Conservation (phyloP, 2,797 vertebrate species). For the Scolopax bukidnonensis region DNA sequence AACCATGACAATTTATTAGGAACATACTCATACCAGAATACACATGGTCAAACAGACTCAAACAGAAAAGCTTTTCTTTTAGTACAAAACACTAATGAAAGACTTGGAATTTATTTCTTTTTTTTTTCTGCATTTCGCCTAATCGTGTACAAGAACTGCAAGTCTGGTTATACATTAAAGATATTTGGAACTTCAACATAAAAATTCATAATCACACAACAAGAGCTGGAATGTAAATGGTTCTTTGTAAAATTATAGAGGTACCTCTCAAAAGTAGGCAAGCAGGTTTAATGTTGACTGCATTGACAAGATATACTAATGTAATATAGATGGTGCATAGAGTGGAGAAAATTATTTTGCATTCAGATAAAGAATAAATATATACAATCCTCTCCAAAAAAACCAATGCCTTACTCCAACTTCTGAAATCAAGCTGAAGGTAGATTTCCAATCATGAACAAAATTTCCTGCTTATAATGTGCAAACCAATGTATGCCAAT, state of each 20-base stretch:
- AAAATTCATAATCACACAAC: not conserved
- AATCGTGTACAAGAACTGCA: not conserved
- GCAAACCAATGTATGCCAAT: not conserved
- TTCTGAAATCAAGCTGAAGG: constrained; percentile 3
- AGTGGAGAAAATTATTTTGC: not conserved
- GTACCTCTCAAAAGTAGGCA: not conserved
- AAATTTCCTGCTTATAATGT: not conserved
- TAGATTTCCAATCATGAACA: constrained; percentile 14
- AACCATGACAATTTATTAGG: not conserved
- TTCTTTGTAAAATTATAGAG: not conserved
- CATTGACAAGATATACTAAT: not conserved
- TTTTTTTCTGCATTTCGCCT: not conserved
- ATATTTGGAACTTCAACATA: not conserved
- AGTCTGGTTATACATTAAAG: not conserved
- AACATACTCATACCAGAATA: not conserved
- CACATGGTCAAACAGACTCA: not conserved
- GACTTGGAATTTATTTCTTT: not conserved
- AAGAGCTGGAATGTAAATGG: not conserved
- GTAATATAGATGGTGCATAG: not conserved
- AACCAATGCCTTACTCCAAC: not conserved
- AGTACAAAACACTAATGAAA: not conserved
- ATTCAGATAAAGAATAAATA: constrained; percentile 3
- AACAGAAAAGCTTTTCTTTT: constrained; percentile 2
- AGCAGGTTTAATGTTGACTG: not conserved
- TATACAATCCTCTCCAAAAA: not conserved